Evolutionary conservation across 2,113 vertebrate species (phyloP).

Genomic region (Psophia crepitans): DNA sequence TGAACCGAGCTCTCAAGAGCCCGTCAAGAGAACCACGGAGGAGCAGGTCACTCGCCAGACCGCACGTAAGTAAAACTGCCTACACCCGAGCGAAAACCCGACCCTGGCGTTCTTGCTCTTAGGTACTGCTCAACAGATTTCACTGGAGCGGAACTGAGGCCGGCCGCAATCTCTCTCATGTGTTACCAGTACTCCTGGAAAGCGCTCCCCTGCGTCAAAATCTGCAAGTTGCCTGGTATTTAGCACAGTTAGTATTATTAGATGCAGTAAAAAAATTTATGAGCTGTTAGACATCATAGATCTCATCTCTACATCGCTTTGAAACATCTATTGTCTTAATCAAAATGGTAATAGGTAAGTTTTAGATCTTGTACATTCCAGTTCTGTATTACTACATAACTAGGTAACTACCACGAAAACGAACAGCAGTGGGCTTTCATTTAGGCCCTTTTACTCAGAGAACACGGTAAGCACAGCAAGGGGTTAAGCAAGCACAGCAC

Average conservation of each 20-base stretch:
- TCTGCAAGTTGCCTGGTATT: not conserved
- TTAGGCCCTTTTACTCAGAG: not conserved
- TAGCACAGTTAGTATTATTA: not conserved
- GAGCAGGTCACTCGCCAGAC: not conserved
- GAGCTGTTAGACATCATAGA: not conserved
- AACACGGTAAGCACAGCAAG: not conserved
- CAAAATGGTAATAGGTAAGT: not conserved
- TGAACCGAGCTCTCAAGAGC: not conserved
- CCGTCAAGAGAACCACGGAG: not conserved
- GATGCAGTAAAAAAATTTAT: not conserved
- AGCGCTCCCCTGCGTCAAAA: not conserved
- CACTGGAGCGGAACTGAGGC: not conserved
- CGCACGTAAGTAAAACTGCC: accelerated
- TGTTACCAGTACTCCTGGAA: not conserved
- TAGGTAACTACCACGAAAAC: not conserved
- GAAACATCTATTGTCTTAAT: not conserved
- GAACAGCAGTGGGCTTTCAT: not conserved
- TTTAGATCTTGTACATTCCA: not conserved
- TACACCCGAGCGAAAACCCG: not conserved
- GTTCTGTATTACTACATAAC: not conserved
- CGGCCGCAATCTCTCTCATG: not conserved
- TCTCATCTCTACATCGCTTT: not conserved
- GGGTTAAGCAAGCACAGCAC: not conserved
- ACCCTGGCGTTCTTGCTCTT: not conserved
- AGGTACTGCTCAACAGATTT: not conserved